A percentile compares a stretch with the other conserved stretches of the same genome.
Conservation (phyloP, 2,888 invertebrate species). For the Meiosimyza platycephala region DNA sequence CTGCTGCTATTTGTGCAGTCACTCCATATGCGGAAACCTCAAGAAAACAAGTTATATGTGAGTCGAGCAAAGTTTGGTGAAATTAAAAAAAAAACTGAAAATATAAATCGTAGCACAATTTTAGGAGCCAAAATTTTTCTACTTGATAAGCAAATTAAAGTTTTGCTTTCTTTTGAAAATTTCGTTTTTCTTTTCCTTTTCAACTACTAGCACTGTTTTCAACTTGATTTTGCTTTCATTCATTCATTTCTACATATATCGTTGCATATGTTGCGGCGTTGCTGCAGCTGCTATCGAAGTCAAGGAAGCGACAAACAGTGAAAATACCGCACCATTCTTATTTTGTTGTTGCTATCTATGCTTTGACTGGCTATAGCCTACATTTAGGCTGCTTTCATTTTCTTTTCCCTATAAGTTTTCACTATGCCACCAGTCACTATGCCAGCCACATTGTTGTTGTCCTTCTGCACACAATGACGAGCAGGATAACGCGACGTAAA, state of each 20-base stretch:
- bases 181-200: not conserved
- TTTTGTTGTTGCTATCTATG: conserved; percentile 3
- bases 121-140: conserved; percentile 7
- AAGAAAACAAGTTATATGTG: no score
- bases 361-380: not conserved
- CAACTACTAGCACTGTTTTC: not conserved
- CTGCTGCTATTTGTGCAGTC: no score
- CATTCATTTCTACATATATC: not conserved
- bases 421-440: no score
- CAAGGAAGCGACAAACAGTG: conserved; percentile 10
- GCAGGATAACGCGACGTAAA: not conserved
- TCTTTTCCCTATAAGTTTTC: not conserved
- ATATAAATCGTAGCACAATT: not conserved
- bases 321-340: not conserved
- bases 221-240: conserved; percentile 29
- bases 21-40: no score
- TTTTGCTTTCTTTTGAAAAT: not conserved
- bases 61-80: no score
- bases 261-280: no score
- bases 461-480: no score
- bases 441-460: no score
- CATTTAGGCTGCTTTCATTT: conserved; percentile 9
- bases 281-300: not conserved
- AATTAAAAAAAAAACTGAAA: no score
- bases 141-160: conserved; percentile 10